These are phyloP conservation scores for Zaprionus capensis DNA, from an alignment of 1,140 invertebrate genomes.

Conservation along the genomic window DNA sequence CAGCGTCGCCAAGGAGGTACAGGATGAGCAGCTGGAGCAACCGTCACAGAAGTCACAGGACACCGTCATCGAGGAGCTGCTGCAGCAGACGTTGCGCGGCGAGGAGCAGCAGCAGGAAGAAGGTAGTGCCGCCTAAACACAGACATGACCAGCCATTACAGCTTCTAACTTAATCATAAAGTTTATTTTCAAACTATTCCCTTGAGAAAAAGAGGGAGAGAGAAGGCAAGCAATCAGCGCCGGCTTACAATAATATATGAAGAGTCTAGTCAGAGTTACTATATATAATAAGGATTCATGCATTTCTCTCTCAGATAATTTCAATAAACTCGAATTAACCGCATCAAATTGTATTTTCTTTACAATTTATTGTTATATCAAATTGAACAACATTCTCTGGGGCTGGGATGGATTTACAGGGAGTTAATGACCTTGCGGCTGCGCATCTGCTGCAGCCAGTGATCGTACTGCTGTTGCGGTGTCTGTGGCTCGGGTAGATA, in stretches of 20 bases:
- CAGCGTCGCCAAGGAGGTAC: conserved; percentile 41
- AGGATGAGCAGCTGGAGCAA: conserved; percentile 9
- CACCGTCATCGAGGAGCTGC: conserved; percentile 5
- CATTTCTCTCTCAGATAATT: not conserved
- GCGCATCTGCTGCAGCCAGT: conserved; percentile 90
- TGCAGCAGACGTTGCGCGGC: not conserved
- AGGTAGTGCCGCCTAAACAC: not conserved
- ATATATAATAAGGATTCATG: not conserved
- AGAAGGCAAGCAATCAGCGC: not conserved
- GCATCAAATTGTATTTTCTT: not conserved
- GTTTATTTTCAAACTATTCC: not conserved
- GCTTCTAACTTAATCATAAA: not conserved
- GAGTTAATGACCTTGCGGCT: conserved; percentile 89
- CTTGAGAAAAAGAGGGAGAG: not conserved
- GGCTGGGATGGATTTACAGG: conserved; percentile 85
- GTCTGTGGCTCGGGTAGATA: conserved; percentile 88
- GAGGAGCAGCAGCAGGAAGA: not conserved
- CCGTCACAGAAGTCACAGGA: not conserved
- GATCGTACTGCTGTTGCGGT: conserved; percentile 89
- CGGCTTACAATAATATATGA: not conserved
- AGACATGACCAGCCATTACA: not conserved
- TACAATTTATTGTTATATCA: conserved; percentile 3
- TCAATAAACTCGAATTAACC: not conserved
- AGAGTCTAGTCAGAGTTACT: not conserved
- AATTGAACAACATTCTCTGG: conserved; percentile 2